These are phyloP conservation scores for Balaenoptera acutorostrata DNA, from an alignment of 2,113 vertebrate species.

Conservation along the genomic window DNA sequence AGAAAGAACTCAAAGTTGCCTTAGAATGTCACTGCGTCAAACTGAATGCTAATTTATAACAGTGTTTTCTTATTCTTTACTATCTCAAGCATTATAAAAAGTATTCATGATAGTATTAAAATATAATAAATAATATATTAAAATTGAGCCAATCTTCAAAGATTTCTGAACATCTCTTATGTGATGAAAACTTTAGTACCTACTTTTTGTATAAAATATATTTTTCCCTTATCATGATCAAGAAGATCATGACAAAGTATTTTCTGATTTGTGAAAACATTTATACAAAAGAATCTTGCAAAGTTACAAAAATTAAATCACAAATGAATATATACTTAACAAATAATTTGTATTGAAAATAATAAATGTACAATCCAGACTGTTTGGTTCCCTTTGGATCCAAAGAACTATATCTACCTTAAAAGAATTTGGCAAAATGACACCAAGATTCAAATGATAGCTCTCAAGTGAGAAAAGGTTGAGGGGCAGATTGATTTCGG, in stretches of 20 bases:
- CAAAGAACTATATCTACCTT: neutral
- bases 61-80: neutral
- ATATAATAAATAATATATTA: slow-evolving; percentile 7
- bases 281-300: neutral
- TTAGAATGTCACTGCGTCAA: slow-evolving; percentile 14
- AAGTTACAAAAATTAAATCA: slow-evolving; percentile 26
- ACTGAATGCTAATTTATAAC: slow-evolving; percentile 14
- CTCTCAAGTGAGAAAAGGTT: neutral
- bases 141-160: neutral
- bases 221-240: slow-evolving; percentile 28
- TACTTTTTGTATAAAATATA: slow-evolving; percentile 6
- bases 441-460: neutral
- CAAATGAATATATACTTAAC: neutral
- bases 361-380: neutral
- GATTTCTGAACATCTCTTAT: slow-evolving; percentile 13
- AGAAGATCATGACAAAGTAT: neutral
- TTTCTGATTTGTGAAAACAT: slow-evolving; percentile 10
- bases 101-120: neutral
- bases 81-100: neutral
- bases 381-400: neutral
- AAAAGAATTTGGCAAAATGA: neutral
- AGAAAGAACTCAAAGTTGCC: neutral
- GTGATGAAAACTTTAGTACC: neutral
- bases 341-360: slow-evolving; percentile 12
- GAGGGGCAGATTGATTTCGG: neutral